Evolutionary conservation across 2,888 invertebrate species (phyloP), one percentile per base, ranked within the genome.

Genomic region (Escarpia spicata): DNA sequence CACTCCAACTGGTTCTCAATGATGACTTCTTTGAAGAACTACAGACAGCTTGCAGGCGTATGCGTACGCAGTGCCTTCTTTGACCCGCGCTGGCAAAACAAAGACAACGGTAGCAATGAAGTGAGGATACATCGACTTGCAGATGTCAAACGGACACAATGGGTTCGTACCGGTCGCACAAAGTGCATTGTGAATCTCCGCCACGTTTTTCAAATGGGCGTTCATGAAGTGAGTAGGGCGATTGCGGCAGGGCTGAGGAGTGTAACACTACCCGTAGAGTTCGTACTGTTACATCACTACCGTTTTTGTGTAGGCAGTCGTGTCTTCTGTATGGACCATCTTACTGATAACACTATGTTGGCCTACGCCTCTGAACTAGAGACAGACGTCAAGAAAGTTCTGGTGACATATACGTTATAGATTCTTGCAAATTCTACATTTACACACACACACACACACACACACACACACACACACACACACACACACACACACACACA

Each of bases 171-270:
- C 95, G 95, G 44, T 1, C 94, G 96, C 45, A 96, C 96, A 3
- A 96, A 96, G 93, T 96, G 96, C 60, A 95, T 96, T 92, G 52
- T 52, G 52, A 52, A 52, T 52, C 52, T 9, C 2, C 52, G 52
- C 8, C 52, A 52, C 15, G 52, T 96, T 43, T 96, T 96, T 94
- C 96, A 96, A 93, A 96, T 96, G 93, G 96, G 96, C 0, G 96
- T 91, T 43, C 91, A 91, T 44, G 44, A 0, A 19, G 43, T 91
- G 8, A 37, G 43, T 12, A 31, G 8, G 52, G 15, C 4, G 52
- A 9, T 9, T 52, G 9, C 95, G 90, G 96, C 96, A 92, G 60
- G 95, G 31, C 95, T 95, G 92, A 93, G 94, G 60, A 94, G 95
- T 9, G 92, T 93, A 10, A 93, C 93, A 15, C 95, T 95, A 9